Evolutionary conservation across 2,113 vertebrate species (phyloP), one percentile per base, ranked within the genome.

Genomic region (Xenopus laevis): DNA sequence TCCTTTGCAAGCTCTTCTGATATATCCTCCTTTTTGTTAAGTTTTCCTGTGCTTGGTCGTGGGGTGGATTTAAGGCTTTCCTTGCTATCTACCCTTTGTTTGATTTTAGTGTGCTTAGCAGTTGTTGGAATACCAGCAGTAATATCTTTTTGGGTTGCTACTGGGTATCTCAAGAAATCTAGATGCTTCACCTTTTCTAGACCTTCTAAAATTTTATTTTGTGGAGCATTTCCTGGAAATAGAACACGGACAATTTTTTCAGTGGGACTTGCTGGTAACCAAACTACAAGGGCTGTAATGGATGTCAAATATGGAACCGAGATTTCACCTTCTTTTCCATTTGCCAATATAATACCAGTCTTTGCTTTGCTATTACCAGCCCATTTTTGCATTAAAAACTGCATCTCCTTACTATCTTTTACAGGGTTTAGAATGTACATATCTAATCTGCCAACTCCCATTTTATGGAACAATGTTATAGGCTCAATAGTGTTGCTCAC

Each of bases 351-450:
- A 16, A 99, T 97, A 7, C 97, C 97, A 15, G 97, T 99, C 86
- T 99, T 99, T 70, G 97, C 97, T 82, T 99, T 99, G 82, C 97
- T 99, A 76, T 99, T 99, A 11, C 97, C 97, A 17, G 96, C 92
- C 97, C 97, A 99, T 80, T 98, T 98, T 74, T 99, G 96, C 97
- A 99, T 98, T 46, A 99, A 91, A 79, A 99, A 99, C 78, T 99
- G 97, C 97, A 99, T 99, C 87, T 99, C 97, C 81, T 99, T 99
- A 87, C 97, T 99, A 81, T 99, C 97, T 74, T 98, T 98, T 20
- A 99, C 94, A 7, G 97, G 97, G 77, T 98, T 99, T 77, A 99
- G 85, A 62, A 98, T 79, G 8, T 99, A 99, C 96, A 99, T 98
- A 83, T 99, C 97, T 81, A 99, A 83, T 73, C 93, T 95, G 9